These are phyloP conservation scores for Tympanuchus pallidicinctus DNA, from an alignment of 2,113 vertebrate genomes.

Conservation along the genomic window DNA sequence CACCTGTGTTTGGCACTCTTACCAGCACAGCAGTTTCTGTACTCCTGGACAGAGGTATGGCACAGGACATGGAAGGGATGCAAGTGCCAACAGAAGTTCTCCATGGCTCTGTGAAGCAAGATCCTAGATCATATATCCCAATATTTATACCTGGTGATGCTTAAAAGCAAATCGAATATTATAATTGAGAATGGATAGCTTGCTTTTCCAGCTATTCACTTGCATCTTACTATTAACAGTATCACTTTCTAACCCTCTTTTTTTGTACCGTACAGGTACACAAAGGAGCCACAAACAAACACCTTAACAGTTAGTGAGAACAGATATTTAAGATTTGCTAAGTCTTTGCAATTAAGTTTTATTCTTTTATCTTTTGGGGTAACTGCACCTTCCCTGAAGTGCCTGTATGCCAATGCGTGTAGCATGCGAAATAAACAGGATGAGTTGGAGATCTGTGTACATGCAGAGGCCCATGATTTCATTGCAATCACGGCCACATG, in stretches of 20 bases:
- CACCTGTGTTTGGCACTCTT: fast-evolving
- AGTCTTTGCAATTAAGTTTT: background rate
- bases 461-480: too few species aligned
- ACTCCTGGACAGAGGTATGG: background rate
- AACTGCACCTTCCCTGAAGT: too few species aligned
- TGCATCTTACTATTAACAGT: background rate
- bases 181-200: background rate
- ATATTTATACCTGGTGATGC: background rate
- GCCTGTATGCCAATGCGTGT: too few species aligned
- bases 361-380: background rate
- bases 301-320: background rate
- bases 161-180: background rate
- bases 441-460: too few species aligned
- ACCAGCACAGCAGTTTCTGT: background rate
- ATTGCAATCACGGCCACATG: too few species aligned
- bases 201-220: background rate
- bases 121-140: background rate
- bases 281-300: background rate
- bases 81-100: background rate
- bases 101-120: background rate
- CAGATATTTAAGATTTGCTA: background rate
- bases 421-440: too few species aligned
- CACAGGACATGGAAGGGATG: background rate
- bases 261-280: background rate
- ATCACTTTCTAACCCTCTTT: background rate